Evolutionary conservation across 2,797 vertebrate genomes (phyloP).

Genomic region (Pipistrellus pipistrellus): DNA sequence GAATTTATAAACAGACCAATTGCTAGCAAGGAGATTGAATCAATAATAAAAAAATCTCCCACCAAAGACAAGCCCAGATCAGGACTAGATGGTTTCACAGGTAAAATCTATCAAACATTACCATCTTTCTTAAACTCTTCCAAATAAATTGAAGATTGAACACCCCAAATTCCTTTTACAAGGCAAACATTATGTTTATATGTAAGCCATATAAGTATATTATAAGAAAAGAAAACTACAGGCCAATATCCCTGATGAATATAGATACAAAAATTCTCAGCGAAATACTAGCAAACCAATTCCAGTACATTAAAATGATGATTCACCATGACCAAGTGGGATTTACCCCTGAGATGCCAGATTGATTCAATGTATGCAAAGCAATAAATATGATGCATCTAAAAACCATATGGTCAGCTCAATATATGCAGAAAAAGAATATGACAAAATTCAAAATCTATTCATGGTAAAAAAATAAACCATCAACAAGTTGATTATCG

Average conservation of each 20-base stretch:
- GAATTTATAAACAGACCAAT: not conserved
- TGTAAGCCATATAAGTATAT: not conserved
- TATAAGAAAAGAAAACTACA: not conserved
- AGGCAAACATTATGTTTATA: not conserved
- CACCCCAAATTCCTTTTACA: not conserved
- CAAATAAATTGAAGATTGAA: not conserved
- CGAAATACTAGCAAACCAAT: not conserved
- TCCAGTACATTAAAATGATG: not conserved
- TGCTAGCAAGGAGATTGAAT: not conserved
- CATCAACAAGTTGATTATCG: not conserved
- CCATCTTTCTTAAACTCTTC: not conserved
- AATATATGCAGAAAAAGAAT: not conserved
- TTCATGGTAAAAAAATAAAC: not conserved
- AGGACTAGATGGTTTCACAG: not conserved
- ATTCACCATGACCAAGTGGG: not conserved
- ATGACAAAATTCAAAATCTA: not conserved
- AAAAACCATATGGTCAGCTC: not conserved
- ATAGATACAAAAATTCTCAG: not conserved
- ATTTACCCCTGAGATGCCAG: not conserved
- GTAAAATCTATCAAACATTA: not conserved
- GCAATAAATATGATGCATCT: not conserved
- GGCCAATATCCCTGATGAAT: not conserved
- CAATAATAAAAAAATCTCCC: not conserved
- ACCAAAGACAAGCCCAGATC: not conserved
- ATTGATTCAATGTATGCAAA: not conserved